Conservation (phyloP, 2,797 vertebrate genomes). For the Poeciliopsis infans region DNA sequence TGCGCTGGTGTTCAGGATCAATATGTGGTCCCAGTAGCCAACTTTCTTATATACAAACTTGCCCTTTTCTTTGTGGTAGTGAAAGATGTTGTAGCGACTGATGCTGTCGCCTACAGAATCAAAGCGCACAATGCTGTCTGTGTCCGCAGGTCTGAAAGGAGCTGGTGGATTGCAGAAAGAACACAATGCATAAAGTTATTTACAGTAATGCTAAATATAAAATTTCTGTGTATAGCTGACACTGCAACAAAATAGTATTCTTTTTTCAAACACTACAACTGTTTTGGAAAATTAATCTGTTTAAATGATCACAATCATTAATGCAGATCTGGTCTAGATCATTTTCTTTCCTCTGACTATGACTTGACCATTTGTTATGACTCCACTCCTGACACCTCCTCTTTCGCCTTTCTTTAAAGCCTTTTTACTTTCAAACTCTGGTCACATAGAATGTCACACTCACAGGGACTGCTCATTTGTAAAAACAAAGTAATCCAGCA, state of each 20-base stretch:
- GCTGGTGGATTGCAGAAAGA: slow-evolving; percentile 76
- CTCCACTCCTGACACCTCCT: not conserved
- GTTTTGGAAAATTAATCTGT: not conserved
- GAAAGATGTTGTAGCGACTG: slow-evolving; percentile 98
- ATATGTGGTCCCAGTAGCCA: slow-evolving; percentile 94
- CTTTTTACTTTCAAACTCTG: not conserved
- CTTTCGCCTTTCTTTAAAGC: not conserved
- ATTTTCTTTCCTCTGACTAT: not conserved
- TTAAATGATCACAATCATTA: not conserved
- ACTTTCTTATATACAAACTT: slow-evolving; percentile 91
- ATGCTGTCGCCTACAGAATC: slow-evolving; percentile 92
- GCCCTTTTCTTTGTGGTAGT: slow-evolving; percentile 86
- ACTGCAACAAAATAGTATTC: not conserved
- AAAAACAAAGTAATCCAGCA: not conserved
- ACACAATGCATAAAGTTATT: slow-evolving; percentile 3
- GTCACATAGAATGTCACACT: not conserved
- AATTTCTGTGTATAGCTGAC: not conserved
- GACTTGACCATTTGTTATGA: not conserved
- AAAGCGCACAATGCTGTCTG: slow-evolving; percentile 88
- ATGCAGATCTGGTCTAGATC: not conserved
- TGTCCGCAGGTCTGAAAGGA: slow-evolving; percentile 91
- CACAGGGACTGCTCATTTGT: not conserved
- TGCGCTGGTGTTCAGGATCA: slow-evolving; percentile 87
- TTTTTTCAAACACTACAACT: not conserved
- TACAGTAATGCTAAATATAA: not conserved